These are phyloP conservation scores for Galago senegalensis DNA, from an alignment of 2,797 vertebrate species.

Conservation along the genomic window DNA sequence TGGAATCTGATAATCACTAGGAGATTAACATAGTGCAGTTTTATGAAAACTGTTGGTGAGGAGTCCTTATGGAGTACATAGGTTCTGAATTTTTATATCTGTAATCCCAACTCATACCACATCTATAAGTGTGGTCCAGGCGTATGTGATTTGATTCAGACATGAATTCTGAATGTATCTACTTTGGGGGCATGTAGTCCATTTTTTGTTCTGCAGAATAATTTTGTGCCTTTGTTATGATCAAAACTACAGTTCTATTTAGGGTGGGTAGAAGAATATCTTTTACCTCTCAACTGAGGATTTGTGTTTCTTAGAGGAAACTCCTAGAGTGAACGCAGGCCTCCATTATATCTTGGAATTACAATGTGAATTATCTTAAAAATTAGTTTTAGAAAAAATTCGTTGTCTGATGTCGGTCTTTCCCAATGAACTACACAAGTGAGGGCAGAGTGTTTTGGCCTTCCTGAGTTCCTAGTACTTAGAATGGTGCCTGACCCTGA, in stretches of 20 bases:
- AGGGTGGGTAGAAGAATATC: background rate
- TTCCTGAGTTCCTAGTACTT: too few relatives aligned
- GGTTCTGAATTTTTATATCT: constrained; percentile 42
- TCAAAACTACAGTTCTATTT: background rate
- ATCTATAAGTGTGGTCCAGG: background rate
- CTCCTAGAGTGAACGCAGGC: background rate
- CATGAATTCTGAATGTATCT: background rate
- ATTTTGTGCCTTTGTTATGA: background rate
- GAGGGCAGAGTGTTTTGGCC: background rate
- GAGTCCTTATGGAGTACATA: background rate
- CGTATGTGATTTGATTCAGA: background rate
- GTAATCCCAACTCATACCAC: constrained; percentile 14
- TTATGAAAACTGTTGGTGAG: constrained; percentile 42
- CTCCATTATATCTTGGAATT: background rate
- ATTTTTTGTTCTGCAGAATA: background rate
- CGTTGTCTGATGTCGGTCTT: background rate
- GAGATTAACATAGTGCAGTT: constrained; percentile 51
- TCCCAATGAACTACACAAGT: background rate
- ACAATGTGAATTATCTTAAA: constrained; percentile 29
- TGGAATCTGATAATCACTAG: constrained; percentile 61
- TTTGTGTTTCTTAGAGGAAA: constrained; percentile 25
- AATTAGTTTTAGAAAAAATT: background rate
- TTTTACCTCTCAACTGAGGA: background rate
- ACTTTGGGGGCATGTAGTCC: background rate
- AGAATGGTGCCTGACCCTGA: fast-evolving